These are phyloP conservation scores for Telmatochromis sp. DNA, from an alignment of 2,113 vertebrate species.

Conservation along the genomic window DNA sequence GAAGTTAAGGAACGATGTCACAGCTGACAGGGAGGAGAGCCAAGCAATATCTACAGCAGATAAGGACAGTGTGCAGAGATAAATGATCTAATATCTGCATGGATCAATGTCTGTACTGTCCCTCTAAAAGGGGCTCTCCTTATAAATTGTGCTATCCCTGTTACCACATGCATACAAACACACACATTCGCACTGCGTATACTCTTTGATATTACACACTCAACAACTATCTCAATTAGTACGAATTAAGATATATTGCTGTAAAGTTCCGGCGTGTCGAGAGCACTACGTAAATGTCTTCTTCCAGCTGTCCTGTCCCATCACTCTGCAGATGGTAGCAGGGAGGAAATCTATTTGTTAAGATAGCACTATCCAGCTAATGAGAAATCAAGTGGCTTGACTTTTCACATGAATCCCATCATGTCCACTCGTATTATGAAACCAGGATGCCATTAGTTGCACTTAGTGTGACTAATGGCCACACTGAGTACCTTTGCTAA, in stretches of 20 bases:
- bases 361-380: constrained; percentile 55
- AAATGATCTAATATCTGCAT: constrained; percentile 64
- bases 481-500: constrained; percentile 12
- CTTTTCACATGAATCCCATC: constrained; percentile 59
- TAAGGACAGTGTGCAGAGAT: constrained; percentile 48
- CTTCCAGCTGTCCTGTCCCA: constrained; percentile 46
- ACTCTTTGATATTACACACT: background rate
- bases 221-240: constrained; percentile 34
- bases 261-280: constrained; percentile 11
- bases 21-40: constrained; percentile 46
- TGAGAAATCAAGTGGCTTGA: constrained; percentile 62
- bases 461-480: constrained; percentile 14
- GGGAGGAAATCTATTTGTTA: constrained; percentile 51
- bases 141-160: constrained; percentile 38
- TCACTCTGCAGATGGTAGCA: constrained; percentile 46
- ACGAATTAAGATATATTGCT: constrained; percentile 46
- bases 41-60: constrained; percentile 52
- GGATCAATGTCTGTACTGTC: constrained; percentile 56
- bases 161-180: background rate
- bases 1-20: constrained; percentile 1
- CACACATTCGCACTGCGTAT: background rate
- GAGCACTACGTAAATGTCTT: constrained; percentile 52
- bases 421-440: constrained; percentile 48
- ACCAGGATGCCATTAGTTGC: constrained; percentile 38
- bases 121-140: constrained; percentile 37